A percentile compares a stretch with the other conserved stretches of the same genome.
Evolutionary conservation across 2,888 invertebrate species (phyloP).

Genomic region (Diarsia brunnea): DNA sequence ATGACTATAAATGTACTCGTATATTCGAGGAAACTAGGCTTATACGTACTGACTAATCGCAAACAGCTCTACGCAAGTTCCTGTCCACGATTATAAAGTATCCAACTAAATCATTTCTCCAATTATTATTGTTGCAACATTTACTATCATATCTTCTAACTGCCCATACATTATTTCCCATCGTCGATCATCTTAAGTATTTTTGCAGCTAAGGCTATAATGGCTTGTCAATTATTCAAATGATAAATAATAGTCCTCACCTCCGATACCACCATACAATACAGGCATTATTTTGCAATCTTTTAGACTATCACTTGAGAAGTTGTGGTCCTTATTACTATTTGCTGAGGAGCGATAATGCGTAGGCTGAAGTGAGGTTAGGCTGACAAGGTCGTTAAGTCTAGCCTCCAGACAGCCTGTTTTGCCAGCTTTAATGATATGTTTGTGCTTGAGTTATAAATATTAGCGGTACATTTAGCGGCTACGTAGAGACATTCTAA

Average conservation of each 20-base stretch:
- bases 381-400: constrained; percentile 61
- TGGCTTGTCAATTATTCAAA: constrained; percentile 57
- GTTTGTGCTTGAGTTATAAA: constrained; percentile 45
- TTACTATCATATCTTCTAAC: constrained; percentile 24
- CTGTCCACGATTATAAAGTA: constrained; percentile 22
- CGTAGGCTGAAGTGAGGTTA: constrained; percentile 38
- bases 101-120: constrained; percentile 30
- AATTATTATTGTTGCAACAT: constrained; percentile 37
- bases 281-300: constrained; percentile 60
- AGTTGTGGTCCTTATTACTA: constrained; percentile 54
- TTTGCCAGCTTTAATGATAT: constrained; percentile 54
- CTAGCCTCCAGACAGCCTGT: constrained; percentile 56
- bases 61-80: constrained; percentile 31
- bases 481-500: constrained; percentile 15
- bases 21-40: constrained; percentile 38
- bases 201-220: constrained; percentile 43
- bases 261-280: constrained; percentile 41
- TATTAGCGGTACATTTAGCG: constrained; percentile 36
- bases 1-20: constrained; percentile 25
- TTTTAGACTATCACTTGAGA: constrained; percentile 30
- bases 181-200: constrained; percentile 41
- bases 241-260: constrained; percentile 55
- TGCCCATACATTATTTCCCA: constrained; percentile 23
- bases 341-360: constrained; percentile 30
- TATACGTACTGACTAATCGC: constrained; percentile 46